Evolutionary conservation across 2,113 vertebrate species (phyloP), one percentile per base, ranked within the genome.

Genomic region (Sporophila hypoxantha): DNA sequence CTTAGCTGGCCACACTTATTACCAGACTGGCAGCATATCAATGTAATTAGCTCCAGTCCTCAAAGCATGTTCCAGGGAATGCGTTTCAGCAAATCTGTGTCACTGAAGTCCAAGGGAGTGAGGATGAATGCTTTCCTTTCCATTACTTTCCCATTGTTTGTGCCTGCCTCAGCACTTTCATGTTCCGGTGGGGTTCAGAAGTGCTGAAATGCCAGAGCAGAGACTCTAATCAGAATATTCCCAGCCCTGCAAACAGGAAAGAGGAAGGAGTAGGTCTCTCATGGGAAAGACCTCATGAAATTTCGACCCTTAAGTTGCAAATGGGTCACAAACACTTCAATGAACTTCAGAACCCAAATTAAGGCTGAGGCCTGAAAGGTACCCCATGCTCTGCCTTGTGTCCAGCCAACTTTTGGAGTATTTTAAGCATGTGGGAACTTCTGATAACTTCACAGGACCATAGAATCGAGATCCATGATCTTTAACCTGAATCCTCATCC

Each of bases 181-280:
- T 62, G 76, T 87, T 92, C 88, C 3, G 0, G 64, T 61, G 39
- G 83, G 80, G 80, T 84, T 86, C 66, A 82, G 74, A 70, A 93
- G 53, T 59, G 73, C 82, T 91, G 50, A 91, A 91, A 66, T 78
- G 21, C 62, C 56, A 65, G 50, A 46, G 41, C 74, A 91, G 59
- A 88, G 77, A 17, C 82, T 91, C 62, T 95, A 95, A 92, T 95
- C 91, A 68, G 70, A 94, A 25, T 69, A 81, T 88, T 93, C 46
- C 50, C 85, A 92, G 70, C 73, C 32, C 5, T 76, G 37, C 47
- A 53, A 8, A 76, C 80, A 92, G 93, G 91, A 94, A 94, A 85
- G 76, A 80, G 73, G 76, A 88, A 89, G 50, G 42, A 92, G 70
- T 62, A 78, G 59, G n/a, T 81, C 74, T 91, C 42, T 82, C 73